phyloP scores from a whole-genome alignment of 2,797 vertebrate species.

The Rhynchotus rufescens region DNA sequence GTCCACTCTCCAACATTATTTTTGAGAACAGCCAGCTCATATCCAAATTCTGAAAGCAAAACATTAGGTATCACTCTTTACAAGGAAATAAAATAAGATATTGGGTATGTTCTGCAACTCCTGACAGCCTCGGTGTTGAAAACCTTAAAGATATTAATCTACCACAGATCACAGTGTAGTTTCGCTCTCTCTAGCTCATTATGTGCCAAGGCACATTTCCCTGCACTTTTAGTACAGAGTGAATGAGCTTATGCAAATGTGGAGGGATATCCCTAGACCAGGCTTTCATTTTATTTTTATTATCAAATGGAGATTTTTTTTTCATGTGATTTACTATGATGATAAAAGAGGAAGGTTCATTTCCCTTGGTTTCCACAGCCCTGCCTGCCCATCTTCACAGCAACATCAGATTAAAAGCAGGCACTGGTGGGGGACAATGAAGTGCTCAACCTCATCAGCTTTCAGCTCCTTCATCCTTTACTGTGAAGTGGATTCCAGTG shows the following conservation, averaged over 20 bases:
- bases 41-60: neutral
- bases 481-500: slow-evolving; percentile 38
- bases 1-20: neutral
- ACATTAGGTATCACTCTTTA: neutral
- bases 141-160: slow-evolving; percentile 11
- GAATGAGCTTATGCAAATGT: slow-evolving; percentile 34
- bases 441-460: slow-evolving; percentile 56
- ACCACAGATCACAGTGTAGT: neutral
- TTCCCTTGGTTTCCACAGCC: slow-evolving; percentile 2
- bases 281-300: slow-evolving; percentile 29
- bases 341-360: slow-evolving; percentile 34
- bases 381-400: slow-evolving; percentile 22
- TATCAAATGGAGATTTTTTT: neutral
- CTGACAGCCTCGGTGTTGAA: neutral
- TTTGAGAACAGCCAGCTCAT: neutral
- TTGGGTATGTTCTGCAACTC: neutral
- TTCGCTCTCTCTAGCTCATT: neutral
- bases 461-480: slow-evolving; percentile 58
- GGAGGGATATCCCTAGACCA: neutral
- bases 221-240: neutral
- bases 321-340: slow-evolving; percentile 12
- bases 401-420: slow-evolving; percentile 56
- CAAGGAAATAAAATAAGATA: neutral
- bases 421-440: slow-evolving; percentile 12
- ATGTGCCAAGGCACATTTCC: neutral